phyloP scores from a whole-genome alignment of 2,113 vertebrate genomes.

The Xenotilapia flavipinnis region DNA sequence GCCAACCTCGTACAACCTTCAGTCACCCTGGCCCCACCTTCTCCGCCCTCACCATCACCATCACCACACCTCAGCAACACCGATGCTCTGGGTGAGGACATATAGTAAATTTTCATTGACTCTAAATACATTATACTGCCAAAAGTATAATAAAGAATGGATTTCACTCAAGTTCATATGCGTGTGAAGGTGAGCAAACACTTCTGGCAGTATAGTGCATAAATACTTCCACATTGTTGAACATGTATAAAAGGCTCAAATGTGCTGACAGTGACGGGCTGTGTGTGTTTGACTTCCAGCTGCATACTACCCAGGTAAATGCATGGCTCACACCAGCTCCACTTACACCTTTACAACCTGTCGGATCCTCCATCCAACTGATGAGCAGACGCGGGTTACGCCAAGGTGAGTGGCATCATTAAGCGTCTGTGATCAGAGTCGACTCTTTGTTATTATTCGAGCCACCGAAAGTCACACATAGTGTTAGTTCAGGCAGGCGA shows the following conservation, averaged over 20 bases:
- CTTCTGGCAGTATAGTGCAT: neutral
- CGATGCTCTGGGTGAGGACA: slow-evolving; percentile 51
- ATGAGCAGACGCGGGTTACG: slow-evolving; percentile 91
- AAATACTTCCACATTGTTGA: neutral
- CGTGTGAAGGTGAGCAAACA: neutral
- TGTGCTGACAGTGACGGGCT: neutral
- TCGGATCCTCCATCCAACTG: slow-evolving; percentile 94
- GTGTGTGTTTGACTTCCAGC: slow-evolving; percentile 20
- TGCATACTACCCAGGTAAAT: slow-evolving; percentile 94
- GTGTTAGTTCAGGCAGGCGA: neutral
- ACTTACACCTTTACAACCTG: slow-evolving; percentile 99
- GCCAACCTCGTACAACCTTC: neutral
- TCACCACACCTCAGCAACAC: slow-evolving; percentile 68
- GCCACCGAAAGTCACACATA: neutral
- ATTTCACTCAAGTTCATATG: neutral
- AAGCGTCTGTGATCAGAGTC: neutral
- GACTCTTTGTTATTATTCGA: neutral
- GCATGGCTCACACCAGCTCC: slow-evolving; percentile 98
- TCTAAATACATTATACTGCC: neutral
- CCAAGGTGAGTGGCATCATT: slow-evolving; percentile 78
- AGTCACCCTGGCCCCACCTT: neutral
- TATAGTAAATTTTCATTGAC: neutral
- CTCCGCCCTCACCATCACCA: slow-evolving; percentile 40
- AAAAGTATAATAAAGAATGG: neutral
- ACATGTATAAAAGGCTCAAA: neutral